Base-by-base conservation (phyloP, 1,140 invertebrate genomes). In the Bombus vancouverensis region DNA sequence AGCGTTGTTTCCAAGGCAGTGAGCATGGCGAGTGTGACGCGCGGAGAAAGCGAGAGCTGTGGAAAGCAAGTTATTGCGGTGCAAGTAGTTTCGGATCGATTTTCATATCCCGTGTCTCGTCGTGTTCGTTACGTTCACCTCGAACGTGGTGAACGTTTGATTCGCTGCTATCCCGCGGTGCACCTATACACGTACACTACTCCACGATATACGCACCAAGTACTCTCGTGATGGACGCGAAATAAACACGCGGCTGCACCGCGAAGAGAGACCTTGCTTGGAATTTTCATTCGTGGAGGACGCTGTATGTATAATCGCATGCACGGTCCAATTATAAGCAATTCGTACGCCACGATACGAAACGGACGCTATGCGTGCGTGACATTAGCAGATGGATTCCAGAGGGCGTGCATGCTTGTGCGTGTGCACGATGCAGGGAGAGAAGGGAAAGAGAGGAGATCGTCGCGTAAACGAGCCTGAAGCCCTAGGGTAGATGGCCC, bases 41-140 rank as follows among this genome's bases (percentile, higher is more conserved):
- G 81, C 47, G 66, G 84, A 86, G 90, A 87, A 87, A 90, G 86
- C 88, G 81, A 82, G 78, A 80, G 87, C 89, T 57, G 42, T 84
- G 68, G 70, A 82, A 87, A 89, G 89, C 88, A 84, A 81, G 65
- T 78, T 81, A 59, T 77, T 70, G 83, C 62, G 57, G 76, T 77
- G 73, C 44, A 59, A 65, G 68, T 81, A 86, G 87, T 89, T 89
- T 76, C 37, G 81, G 74, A 88, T 88, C 84, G 88, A 90, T 88
- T 91, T 88, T 91, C 85, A 77, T 32, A 62, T 28, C n/a, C 65
- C 66, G 62, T 62, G 59, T 66, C 44, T 34, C 57, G 37, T 71
- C 79, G 72, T 53, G 47, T 81, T 88, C 78, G 83, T 83, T 80
- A 53, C 83, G 59, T 84, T 86, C 85, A 76, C 75, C 77, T 47